phyloP scores from a whole-genome alignment of 2,113 vertebrate species.

The Aphelocoma coerulescens region DNA sequence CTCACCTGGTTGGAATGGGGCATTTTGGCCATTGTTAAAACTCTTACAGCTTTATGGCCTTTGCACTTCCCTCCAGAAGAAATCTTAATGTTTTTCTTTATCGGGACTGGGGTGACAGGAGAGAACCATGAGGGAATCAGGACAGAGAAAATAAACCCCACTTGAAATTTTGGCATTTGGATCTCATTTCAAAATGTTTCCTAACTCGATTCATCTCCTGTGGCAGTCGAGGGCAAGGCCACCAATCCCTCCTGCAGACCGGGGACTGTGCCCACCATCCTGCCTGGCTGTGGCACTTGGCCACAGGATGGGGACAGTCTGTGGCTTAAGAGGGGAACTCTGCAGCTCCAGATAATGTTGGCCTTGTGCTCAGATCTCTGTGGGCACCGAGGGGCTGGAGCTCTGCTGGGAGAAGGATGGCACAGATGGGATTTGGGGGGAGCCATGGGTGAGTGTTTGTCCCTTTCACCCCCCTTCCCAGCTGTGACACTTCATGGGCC shows the following conservation, averaged over 20 bases:
- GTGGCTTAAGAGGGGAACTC: neutral
- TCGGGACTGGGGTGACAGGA: neutral
- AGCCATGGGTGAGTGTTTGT: neutral
- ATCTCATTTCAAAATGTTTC: neutral
- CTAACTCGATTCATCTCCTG: neutral
- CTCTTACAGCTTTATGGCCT: neutral
- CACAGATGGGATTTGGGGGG: neutral
- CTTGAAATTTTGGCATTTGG: neutral
- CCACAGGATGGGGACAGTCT: neutral
- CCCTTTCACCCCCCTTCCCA: neutral
- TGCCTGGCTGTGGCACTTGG: neutral
- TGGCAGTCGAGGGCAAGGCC: neutral
- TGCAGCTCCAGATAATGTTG: neutral
- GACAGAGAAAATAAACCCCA: neutral
- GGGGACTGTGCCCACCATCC: neutral
- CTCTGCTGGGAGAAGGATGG: neutral
- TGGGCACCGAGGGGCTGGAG: neutral
- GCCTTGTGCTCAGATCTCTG: neutral
- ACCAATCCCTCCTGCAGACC: neutral
- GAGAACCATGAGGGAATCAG: neutral
- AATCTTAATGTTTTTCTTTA: neutral
- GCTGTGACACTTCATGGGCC: fast-evolving
- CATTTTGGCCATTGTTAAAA: neutral
- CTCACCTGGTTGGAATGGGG: neutral
- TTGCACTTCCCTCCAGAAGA: neutral